Conservation (phyloP, 1,140 invertebrate species). For the Physella acuta region DNA sequence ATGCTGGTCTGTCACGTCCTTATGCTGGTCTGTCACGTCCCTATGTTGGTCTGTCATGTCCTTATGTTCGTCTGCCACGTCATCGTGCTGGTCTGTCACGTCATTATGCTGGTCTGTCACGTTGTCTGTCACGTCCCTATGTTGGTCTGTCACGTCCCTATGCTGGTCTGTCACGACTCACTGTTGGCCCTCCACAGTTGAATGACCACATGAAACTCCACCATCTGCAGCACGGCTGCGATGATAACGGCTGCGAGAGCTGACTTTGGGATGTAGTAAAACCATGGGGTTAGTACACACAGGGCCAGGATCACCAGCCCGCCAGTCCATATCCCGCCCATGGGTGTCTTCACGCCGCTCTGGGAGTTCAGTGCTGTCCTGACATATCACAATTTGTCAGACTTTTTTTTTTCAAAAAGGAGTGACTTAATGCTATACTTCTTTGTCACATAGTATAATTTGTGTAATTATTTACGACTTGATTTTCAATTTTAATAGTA, state of each 20-base stretch:
- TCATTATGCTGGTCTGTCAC: neutral
- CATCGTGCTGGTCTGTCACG: neutral
- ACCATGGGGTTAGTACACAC: constrained; percentile 55
- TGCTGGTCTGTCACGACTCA: constrained; percentile 36
- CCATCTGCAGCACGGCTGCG: constrained; percentile 59
- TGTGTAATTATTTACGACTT: too few relatives aligned
- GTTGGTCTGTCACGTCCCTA: neutral
- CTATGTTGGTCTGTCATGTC: too few relatives aligned
- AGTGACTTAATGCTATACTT: too few relatives aligned
- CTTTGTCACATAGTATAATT: too few relatives aligned
- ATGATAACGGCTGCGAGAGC: constrained; percentile 62
- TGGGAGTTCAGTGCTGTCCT: constrained; percentile 89
- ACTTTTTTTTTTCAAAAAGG: too few relatives aligned
- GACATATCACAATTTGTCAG: too few relatives aligned
- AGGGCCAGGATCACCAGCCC: constrained; percentile 57
- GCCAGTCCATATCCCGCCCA: constrained; percentile 72
- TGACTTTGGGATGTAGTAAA: constrained; percentile 60
- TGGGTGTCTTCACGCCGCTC: constrained; percentile 85
- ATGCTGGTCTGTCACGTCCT: too few relatives aligned
- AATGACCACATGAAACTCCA: constrained; percentile 51
- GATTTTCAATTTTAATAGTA: too few relatives aligned
- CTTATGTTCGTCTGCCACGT: too few relatives aligned
- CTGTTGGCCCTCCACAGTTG: constrained; percentile 55
- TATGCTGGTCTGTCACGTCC: too few relatives aligned
- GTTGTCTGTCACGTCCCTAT: neutral